These are phyloP conservation scores for Rhamnusium bicolor DNA, from an alignment of 2,888 invertebrate genomes.

Conservation along the genomic window DNA sequence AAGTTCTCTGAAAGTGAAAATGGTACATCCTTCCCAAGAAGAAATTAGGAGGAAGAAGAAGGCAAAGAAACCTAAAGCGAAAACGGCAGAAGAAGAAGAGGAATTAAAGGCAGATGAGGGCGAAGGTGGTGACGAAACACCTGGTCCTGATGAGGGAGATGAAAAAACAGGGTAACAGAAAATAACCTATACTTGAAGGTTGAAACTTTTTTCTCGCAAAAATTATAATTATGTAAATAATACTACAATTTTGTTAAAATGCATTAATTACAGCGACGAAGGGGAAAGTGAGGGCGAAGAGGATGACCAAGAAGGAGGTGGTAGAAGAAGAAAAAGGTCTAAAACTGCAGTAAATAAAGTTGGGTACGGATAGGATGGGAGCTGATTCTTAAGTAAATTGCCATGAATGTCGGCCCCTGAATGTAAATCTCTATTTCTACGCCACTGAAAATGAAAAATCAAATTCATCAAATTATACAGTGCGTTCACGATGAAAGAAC, in stretches of 20 bases:
- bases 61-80: slow-evolving; percentile 34
- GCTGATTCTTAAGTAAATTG: no score
- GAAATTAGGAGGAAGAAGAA: slow-evolving; percentile 41
- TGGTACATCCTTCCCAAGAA: slow-evolving; percentile 44
- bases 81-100: slow-evolving; percentile 17
- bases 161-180: background rate
- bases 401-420: no score
- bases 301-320: slow-evolving; percentile 37
- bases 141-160: background rate
- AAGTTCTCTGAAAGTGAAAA: slow-evolving; percentile 63
- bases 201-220: background rate
- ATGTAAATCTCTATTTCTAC: no score
- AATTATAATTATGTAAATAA: no score
- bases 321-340: slow-evolving; percentile 37
- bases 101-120: background rate
- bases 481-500: no score
- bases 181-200: background rate
- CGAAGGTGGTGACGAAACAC: slow-evolving; percentile 15
- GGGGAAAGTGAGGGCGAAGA: slow-evolving; percentile 34
- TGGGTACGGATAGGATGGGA: slow-evolving; percentile 43
- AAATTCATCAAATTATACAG: no score
- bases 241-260: background rate
- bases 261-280: background rate
- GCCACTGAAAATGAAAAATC: no score
- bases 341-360: slow-evolving; percentile 53